Conservation (phyloP, 2,888 invertebrate species). For the Trichacis sp. region DNA sequence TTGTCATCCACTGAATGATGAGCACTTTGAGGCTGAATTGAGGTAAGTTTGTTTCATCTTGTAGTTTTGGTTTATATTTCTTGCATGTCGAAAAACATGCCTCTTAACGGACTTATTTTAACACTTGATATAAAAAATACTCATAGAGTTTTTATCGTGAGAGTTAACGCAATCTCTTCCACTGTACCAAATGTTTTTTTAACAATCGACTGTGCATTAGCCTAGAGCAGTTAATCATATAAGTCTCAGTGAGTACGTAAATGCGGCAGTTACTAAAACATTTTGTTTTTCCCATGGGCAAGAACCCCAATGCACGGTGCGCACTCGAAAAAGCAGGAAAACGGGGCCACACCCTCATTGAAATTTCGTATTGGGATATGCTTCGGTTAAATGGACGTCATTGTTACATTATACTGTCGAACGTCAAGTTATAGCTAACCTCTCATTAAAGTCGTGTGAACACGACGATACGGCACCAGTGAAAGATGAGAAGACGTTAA, state of each 20-base stretch:
- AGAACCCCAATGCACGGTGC: constrained; percentile 39
- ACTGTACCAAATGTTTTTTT: constrained; percentile 24
- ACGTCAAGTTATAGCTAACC: constrained; percentile 68
- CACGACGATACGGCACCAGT: constrained; percentile 36
- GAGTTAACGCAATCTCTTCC: too few species aligned
- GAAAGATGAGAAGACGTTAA: constrained; percentile 50
- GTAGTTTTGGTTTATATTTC: too few species aligned
- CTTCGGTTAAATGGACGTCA: constrained; percentile 65
- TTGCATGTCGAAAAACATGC: too few species aligned
- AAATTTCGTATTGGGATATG: constrained; percentile 59
- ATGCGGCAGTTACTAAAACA: constrained; percentile 56
- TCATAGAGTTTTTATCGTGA: too few species aligned
- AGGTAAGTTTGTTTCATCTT: too few species aligned
- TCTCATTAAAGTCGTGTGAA: constrained; percentile 68
- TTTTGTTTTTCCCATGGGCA: constrained; percentile 64
- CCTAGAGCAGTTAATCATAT: constrained; percentile 28
- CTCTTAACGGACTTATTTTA: too few species aligned
- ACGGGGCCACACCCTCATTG: constrained; percentile 62
- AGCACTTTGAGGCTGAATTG: too few species aligned
- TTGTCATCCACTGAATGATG: too few species aligned
- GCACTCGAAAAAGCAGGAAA: constrained; percentile 6
- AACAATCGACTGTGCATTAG: constrained; percentile 34
- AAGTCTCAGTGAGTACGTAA: constrained; percentile 36
- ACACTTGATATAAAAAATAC: too few species aligned
- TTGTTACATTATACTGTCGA: constrained; percentile 60